Evolutionary conservation across 23 tunicate genomes (phyloP), one percentile per base, ranked within the genome.

Genomic region (Pegea sp.): DNA sequence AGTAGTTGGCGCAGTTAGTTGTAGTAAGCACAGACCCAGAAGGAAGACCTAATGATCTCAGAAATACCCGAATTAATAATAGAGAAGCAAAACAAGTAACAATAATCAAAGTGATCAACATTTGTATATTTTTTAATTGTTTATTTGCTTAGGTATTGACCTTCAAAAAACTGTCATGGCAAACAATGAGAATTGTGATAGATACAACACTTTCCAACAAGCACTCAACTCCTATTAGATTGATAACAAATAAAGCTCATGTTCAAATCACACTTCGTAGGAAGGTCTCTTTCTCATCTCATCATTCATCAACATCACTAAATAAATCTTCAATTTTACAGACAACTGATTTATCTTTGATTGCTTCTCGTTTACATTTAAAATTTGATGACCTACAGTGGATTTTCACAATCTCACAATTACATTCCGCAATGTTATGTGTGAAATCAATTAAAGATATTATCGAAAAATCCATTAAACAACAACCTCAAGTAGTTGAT

Each of bases 361-460:
- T 89, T 3, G 98, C 98, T 18, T 53, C 76, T 29, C 33, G 64
- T 28, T 54, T 89, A 0, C 66, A 66, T 24, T 16, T 89, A 18
- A 68, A 70, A 33, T 71, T 89, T 55, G 98, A 77, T 48, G 98
- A 89, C 30, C 53, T 89, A 8, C 60, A 72, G 54, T 89, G 98
- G 98, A 79, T 89, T 30, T 57, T 89, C 26, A 70, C 80, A n/a
- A 90, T 72, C 48, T 64, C 81, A n/a, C 98, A 89, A 53, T 79
- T 89, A 13, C 98, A 89, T 48, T 71, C 98, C 22, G 76, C 81
- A 3, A 44, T 89, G 43, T 66, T 89, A 1, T 89, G 98, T 34
- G 89, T 89, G n/a, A 77, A 89, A 48, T 62, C 90, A 3, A 56
- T 89, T 26, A 33, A 64, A 3, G 98, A 89, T 22, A 76, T 67